Evolutionary conservation across 2,113 vertebrate species (phyloP), one percentile per base, ranked within the genome.

Genomic region (Loxodonta africana): DNA sequence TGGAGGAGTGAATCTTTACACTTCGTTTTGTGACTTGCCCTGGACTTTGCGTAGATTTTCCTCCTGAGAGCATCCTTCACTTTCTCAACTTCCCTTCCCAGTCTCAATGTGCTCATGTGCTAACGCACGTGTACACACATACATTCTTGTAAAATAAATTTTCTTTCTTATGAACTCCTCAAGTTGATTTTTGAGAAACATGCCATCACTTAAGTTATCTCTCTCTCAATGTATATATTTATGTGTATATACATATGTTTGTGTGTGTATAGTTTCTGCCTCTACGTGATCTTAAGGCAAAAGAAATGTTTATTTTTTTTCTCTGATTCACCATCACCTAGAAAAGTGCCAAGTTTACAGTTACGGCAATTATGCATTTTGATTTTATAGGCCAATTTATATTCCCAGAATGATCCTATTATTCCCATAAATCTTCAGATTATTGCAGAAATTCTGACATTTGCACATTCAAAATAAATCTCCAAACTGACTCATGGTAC

Each of bases 391-490:
- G n/a, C 46, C 73, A 65, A 83, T 87, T 90, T 78, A 51, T 84
- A 80, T 80, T 91, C 63, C 28, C 67, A 8, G 76, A 77, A 48
- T 80, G 18, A 81, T 65, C 51, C 18, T 23, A n/a, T 65, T 84
- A n/a, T 76, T 74, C 20, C 28, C 73, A 91, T 80, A 73, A 63
- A 91, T 91, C 84, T 94, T 76, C 5, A 91, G 5, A 73, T 28
- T 93, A 65, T 73, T 93, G 25, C 3, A 84, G 53, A 85, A 96
- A 93, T 90, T 63, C 44, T 18, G 90, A 71, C 71, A 88, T 65
- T 97, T 90, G 46, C 8, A 80, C 53, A 88, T 88, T 57, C 6
- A 6, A 78, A 81, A 53, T 83, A 60, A 5, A 73, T 65, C 51
- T 88, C 41, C 37, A 91, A 89, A 51, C 18, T 65, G 41, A 89